Base-by-base conservation (phyloP, 1,140 invertebrate species). In the Cotesia chilonis region DNA sequence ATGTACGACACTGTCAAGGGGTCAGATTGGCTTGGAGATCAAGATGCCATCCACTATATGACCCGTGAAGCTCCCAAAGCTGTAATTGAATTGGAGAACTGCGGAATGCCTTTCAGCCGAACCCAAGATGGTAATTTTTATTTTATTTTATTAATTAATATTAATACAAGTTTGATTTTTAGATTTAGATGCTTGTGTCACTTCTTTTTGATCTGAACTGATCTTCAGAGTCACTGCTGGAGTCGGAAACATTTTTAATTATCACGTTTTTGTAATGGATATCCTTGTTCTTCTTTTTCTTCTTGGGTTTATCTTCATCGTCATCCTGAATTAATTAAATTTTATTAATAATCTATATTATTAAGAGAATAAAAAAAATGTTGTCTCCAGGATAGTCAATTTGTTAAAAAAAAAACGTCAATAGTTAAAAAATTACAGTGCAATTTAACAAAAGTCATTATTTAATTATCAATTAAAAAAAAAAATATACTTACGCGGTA, bases 41-140 rank as follows among this genome's bases (percentile, higher is more conserved):
- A 97, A 88, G 96, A 99, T 89, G 97, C 98, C 37, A 99, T 99
- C 80, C 96, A 99, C 86, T 99, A 99, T 85, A 98, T 99, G 96
- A 98, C 97, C 3, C 90, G 93, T 80, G 97, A 99, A 86, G 98
- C 98, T 1, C 97, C 98, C 0, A 93, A 95, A 79, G 96, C 97
- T 77, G 96, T 99, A 10, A 94, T 97, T 82, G 98, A 99, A 87
- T 88, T 99, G 63, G 98, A 99, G 89, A 99, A 99, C 87, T 98
- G 97, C 86, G 98, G 97, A 95, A 92, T 93, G 95, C 97, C 98
- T 5, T 99, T 99, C 88, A 99, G 96, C 74, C 91, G 98, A 68
- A 97, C 97, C 1, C 89, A 92, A 54, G 96, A 94, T 71, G 92
- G 97, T 76, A 76, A 78, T 35, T 55, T 10, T 63, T 63, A 14